phyloP scores from a whole-genome alignment of 2,888 invertebrate species.

The Troides helena region DNA sequence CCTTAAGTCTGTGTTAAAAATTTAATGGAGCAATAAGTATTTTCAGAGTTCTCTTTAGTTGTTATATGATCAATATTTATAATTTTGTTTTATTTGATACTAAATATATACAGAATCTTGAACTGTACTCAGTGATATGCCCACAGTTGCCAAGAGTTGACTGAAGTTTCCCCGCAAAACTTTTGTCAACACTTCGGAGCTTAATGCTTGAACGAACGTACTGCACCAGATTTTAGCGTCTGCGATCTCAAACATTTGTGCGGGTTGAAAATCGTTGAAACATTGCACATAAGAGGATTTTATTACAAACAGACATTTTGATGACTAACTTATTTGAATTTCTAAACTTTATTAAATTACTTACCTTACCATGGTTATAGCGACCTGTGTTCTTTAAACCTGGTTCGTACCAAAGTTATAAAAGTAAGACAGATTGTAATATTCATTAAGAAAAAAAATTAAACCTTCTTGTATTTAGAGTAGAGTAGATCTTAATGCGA shows the following conservation, averaged over 20 bases:
- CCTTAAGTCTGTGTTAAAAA: not conserved
- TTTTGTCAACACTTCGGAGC: conserved; percentile 15
- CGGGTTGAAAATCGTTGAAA: conserved; percentile 7
- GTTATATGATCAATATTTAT: not conserved
- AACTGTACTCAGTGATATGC: conserved; percentile 3
- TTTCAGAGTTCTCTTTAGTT: not conserved
- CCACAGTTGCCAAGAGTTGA: conserved; percentile 8
- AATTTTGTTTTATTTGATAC: not conserved
- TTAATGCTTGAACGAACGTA: conserved; percentile 17
- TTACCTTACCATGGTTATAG: too few species aligned
- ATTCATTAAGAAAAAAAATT: too few species aligned
- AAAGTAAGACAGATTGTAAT: too few species aligned
- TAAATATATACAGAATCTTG: not conserved
- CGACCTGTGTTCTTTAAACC: too few species aligned
- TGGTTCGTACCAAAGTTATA: too few species aligned
- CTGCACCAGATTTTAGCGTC: conserved; percentile 12
- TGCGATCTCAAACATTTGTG: conserved; percentile 6
- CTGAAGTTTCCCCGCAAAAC: conserved; percentile 19
- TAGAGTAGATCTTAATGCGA: too few species aligned
- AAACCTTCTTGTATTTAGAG: too few species aligned
- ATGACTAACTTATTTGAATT: not conserved
- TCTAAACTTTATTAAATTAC: too few species aligned
- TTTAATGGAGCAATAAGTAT: not conserved
- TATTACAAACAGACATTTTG: not conserved
- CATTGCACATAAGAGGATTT: conserved; percentile 1